phyloP scores from a whole-genome alignment of 2,797 vertebrate genomes.

The Hydrophis major region DNA sequence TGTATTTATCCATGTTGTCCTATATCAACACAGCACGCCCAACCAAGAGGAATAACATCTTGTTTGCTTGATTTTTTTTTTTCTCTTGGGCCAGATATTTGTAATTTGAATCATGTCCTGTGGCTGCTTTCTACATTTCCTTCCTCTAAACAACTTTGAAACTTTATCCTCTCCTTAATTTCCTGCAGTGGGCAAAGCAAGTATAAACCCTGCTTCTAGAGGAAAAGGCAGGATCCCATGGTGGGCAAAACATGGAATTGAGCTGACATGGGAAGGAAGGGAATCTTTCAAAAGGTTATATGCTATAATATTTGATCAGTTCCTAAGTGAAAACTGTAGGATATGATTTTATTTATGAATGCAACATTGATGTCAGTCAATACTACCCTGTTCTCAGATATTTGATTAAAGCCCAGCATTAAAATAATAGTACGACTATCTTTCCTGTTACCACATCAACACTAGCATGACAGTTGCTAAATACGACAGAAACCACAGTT shows the following conservation, averaged over 20 bases:
- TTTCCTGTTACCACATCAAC: background rate
- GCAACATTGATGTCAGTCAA: background rate
- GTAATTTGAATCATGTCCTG: background rate
- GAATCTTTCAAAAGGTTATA: background rate
- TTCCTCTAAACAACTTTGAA: slow-evolving; percentile 42
- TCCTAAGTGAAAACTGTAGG: background rate
- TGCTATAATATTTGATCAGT: background rate
- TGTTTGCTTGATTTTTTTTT: slow-evolving; percentile 29
- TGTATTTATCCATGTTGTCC: background rate
- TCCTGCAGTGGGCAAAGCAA: slow-evolving; percentile 11
- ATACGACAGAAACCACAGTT: background rate
- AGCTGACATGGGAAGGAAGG: slow-evolving; percentile 19
- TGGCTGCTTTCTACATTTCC: background rate
- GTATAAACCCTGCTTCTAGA: slow-evolving; percentile 7
- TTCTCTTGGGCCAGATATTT: slow-evolving; percentile 11
- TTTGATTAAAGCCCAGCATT: background rate
- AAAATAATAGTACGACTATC: background rate
- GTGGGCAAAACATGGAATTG: slow-evolving; percentile 31
- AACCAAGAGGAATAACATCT: slow-evolving; percentile 18
- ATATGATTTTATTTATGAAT: background rate
- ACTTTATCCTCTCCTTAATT: slow-evolving; percentile 17
- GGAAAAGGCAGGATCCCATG: slow-evolving; percentile 18
- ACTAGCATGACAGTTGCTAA: background rate
- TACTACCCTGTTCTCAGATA: background rate
- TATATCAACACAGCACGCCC: slow-evolving; percentile 3